These are phyloP conservation scores for Leuctra nigra DNA, from an alignment of 2,888 invertebrate species.

Conservation along the genomic window DNA sequence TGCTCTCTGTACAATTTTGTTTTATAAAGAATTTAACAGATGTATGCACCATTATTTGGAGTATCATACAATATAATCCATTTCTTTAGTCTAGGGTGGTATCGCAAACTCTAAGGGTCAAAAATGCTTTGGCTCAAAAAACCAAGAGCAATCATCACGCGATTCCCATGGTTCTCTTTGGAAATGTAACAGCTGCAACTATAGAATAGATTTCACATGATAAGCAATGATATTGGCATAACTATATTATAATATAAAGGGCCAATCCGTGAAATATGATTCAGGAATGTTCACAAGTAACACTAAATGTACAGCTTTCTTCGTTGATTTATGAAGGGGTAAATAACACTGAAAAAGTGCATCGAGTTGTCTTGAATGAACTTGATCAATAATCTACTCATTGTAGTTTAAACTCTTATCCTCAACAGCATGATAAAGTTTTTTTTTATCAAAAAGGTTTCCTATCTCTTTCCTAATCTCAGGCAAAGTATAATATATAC, in stretches of 20 bases:
- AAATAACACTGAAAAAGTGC: slow-evolving; percentile 32
- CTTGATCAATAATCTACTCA: slow-evolving; percentile 32
- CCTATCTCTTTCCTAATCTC: slow-evolving; percentile 33
- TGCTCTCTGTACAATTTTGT: slow-evolving; percentile 29
- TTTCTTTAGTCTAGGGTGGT: slow-evolving; percentile 25
- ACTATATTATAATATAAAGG: slow-evolving; percentile 28
- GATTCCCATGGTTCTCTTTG: slow-evolving; percentile 25
- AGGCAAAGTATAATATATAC: slow-evolving; percentile 33
- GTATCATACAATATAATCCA: slow-evolving; percentile 32
- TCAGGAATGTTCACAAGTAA: slow-evolving; percentile 32
- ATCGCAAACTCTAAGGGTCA: slow-evolving; percentile 25
- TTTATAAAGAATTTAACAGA: slow-evolving; percentile 30
- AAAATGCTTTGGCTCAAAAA: slow-evolving; percentile 30
- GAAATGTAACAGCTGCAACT: slow-evolving; percentile 30
- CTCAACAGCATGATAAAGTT: slow-evolving; percentile 33
- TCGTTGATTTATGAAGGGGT: slow-evolving; percentile 32
- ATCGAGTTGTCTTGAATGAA: slow-evolving; percentile 29
- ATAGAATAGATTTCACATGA: slow-evolving; percentile 30
- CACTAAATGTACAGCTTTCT: slow-evolving; percentile 31
- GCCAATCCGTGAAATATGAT: slow-evolving; percentile 30
- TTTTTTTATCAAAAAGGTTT: slow-evolving; percentile 32
- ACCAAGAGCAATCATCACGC: slow-evolving; percentile 25
- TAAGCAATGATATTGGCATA: slow-evolving; percentile 30
- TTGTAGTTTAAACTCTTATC: slow-evolving; percentile 32
- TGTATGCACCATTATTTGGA: slow-evolving; percentile 32